These are phyloP conservation scores for Chloroceryle amazona DNA, from an alignment of 2,797 vertebrate genomes.

Conservation along the genomic window DNA sequence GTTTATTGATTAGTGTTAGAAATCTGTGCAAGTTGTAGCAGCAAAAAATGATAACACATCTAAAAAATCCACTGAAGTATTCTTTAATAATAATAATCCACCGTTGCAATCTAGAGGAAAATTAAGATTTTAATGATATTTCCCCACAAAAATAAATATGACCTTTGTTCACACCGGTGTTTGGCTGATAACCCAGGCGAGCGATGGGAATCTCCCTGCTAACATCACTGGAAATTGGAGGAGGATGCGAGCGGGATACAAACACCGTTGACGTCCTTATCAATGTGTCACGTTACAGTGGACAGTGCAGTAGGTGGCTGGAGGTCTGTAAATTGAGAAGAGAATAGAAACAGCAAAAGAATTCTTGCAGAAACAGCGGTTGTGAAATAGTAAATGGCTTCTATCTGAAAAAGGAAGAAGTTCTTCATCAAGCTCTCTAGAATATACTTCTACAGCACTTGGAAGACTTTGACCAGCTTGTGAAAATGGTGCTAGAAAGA, in stretches of 20 bases:
- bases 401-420: neutral
- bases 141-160: neutral
- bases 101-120: neutral
- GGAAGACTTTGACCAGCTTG: neutral
- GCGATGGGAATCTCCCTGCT: neutral
- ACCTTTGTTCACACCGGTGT: fast-evolving
- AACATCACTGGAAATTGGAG: neutral
- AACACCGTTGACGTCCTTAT: neutral
- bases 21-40: neutral
- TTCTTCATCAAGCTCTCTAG: neutral
- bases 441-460: neutral
- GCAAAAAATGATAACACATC: neutral
- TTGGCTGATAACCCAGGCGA: neutral
- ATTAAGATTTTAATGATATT: neutral
- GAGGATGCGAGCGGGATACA: neutral
- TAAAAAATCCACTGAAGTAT: neutral
- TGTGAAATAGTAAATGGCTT: neutral
- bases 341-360: neutral
- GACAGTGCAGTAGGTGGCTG: neutral
- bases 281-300: neutral
- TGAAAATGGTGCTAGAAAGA: neutral
- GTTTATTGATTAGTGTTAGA: neutral
- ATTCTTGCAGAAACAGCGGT: neutral
- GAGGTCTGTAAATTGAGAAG: neutral
- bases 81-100: too few relatives aligned